Base-by-base conservation (phyloP, 2,113 vertebrate species). In the Scomber scombrus region DNA sequence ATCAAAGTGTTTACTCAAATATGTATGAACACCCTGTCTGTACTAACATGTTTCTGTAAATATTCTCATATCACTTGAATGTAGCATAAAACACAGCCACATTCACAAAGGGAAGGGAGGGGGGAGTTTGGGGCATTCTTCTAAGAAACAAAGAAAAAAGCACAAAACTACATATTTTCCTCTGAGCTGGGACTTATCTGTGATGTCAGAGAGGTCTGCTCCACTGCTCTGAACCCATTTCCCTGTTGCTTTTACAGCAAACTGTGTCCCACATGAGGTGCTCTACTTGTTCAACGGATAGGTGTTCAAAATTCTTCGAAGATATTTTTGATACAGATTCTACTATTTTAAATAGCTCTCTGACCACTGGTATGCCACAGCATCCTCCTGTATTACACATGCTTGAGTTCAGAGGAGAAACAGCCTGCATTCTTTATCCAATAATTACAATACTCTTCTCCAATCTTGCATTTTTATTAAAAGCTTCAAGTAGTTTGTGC, bases 121-220 rank as follows among this genome's bases (percentile, higher is more conserved):
- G 5, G 16, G 8, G n/a, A 45, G 64, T 52, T 68, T 46, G 5
- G 26, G 51, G 2, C 11, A 14, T 14, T 54, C 3, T 21, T 62
- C 16, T 56, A 75, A 55, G 0, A 13, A 14, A 14, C 31, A 43
- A 46, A 49, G 46, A 21, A 66, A 1, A n/a, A 68, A 60, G n/a
- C 2, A 50, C 0, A 76, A 65, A 65, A 57, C 5, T 65, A 1
- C 11, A 52, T 3, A 40, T 73, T 61, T 16, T 21, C 31, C 15
- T 65, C 16, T 57, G 18, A 50, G 56, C 76, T 64, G n/a, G 29
- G 61, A 68, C 55, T 67, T 29, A 67, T 71, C 49, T 68, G 75
- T 75, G 70, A 51, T 60, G 58, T 75, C 65, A 66, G 52, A 71
- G 65, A 64, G 55, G 65, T 74, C 3, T 79, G 64, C 65, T 75